Conservation (phyloP, 2,113 vertebrate species). For the Lota lota region DNA sequence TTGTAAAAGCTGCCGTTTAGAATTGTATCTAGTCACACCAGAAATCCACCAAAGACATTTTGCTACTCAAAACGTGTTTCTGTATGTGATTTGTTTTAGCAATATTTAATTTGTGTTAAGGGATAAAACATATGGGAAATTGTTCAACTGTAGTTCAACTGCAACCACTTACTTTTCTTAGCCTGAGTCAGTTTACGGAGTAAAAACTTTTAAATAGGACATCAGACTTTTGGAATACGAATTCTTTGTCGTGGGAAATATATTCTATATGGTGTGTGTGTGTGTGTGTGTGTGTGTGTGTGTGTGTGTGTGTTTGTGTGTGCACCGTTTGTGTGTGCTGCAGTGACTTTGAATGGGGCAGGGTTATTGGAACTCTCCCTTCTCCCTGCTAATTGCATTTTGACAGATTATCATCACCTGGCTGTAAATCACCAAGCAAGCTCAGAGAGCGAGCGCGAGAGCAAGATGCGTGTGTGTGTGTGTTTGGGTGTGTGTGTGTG, state of each 20-base stretch:
- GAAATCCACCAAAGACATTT: slow-evolving; percentile 45
- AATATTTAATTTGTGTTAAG: too few species aligned
- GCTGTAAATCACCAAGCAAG: slow-evolving; percentile 53
- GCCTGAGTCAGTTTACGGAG: too few species aligned
- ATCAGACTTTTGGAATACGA: too few species aligned
- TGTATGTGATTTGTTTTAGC: too few species aligned
- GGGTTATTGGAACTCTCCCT: slow-evolving; percentile 31
- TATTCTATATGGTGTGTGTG: not conserved
- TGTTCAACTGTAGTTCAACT: not conserved
- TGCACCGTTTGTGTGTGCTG: not conserved
- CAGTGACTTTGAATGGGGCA: slow-evolving; percentile 44
- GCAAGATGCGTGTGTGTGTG: not conserved
- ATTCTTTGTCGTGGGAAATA: too few species aligned
- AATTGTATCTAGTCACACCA: slow-evolving; percentile 37
- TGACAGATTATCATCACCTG: slow-evolving; percentile 56
- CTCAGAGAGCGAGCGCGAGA: slow-evolving; percentile 27
- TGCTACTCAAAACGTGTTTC: slow-evolving; percentile 24
- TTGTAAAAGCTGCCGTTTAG: slow-evolving; percentile 51
- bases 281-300: not conserved
- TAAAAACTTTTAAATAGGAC: too few species aligned
- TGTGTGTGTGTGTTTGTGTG: not conserved
- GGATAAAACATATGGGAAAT: too few species aligned
- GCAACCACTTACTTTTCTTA: too few species aligned
- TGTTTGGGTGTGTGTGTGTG: not conserved
- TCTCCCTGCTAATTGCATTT: slow-evolving; percentile 62